Evolutionary conservation across 2,797 vertebrate species (phyloP).

Genomic region (Eidolon dupreanum): DNA sequence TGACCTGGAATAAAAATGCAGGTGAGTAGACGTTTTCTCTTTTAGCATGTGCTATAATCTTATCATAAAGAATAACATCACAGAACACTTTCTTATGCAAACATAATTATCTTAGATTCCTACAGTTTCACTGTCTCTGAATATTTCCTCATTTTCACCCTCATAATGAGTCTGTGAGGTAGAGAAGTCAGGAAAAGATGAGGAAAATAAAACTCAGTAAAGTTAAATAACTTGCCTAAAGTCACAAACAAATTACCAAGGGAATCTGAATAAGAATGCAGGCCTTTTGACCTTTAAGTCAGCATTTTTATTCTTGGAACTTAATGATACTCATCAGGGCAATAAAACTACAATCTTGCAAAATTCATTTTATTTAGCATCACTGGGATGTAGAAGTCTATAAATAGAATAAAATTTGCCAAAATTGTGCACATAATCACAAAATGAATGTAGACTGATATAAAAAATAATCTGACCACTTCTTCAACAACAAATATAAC

Average conservation of each 20-base stretch:
- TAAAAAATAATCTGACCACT: conserved; percentile 36
- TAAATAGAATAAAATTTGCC: conserved; percentile 40
- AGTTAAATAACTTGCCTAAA: background rate
- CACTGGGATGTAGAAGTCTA: background rate
- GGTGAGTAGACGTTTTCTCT: background rate
- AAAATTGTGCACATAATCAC: conserved; percentile 4
- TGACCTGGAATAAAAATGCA: conserved; percentile 16
- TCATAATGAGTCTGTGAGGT: background rate
- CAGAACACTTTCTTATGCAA: background rate
- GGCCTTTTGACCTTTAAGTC: background rate
- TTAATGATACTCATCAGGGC: background rate
- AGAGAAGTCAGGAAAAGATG: background rate
- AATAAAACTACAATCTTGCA: background rate
- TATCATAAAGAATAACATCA: background rate
- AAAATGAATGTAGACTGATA: background rate
- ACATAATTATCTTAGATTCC: background rate
- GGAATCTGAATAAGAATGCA: background rate
- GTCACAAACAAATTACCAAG: background rate
- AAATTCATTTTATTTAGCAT: conserved; percentile 19
- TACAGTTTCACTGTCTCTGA: background rate
- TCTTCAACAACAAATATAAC: conserved; percentile 14
- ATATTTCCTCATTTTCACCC: conserved; percentile 22
- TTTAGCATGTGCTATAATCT: background rate
- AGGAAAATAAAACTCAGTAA: background rate
- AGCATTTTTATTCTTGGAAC: background rate